phyloP scores from a whole-genome alignment of 2,888 invertebrate genomes.

The Rhodophaea formosa region DNA sequence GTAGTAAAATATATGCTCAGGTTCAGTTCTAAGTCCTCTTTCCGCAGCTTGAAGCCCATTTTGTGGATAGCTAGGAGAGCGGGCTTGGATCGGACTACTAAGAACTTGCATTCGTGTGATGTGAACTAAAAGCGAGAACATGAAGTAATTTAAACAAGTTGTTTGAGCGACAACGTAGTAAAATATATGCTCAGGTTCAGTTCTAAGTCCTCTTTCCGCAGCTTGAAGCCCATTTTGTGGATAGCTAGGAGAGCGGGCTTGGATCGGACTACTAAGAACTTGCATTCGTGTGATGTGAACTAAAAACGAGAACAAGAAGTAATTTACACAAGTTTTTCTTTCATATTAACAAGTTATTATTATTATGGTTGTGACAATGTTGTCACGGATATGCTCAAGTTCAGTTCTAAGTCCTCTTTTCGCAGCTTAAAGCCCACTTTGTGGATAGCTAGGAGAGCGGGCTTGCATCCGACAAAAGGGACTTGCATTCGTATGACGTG shows the following conservation, averaged over 20 bases:
- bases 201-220: slow-evolving; percentile 44
- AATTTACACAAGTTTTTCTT: slow-evolving; percentile 47
- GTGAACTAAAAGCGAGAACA: slow-evolving; percentile 46
- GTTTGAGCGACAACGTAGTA: slow-evolving; percentile 32
- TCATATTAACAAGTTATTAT: no score
- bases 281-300: slow-evolving; percentile 56
- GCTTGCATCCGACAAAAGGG: slow-evolving; percentile 50
- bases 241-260: slow-evolving; percentile 45
- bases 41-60: slow-evolving; percentile 45
- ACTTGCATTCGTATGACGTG: slow-evolving; percentile 52
- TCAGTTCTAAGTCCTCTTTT: slow-evolving; percentile 43
- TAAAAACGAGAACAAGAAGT: slow-evolving; percentile 31
- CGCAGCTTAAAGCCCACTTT: slow-evolving; percentile 48
- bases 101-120: slow-evolving; percentile 55
- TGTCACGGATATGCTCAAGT: slow-evolving; percentile 38
- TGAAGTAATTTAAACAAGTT: slow-evolving; percentile 39
- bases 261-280: slow-evolving; percentile 53
- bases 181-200: slow-evolving; percentile 42
- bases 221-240: slow-evolving; percentile 52
- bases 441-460: slow-evolving; percentile 52
- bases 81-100: slow-evolving; percentile 45
- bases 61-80: slow-evolving; percentile 55
- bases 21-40: slow-evolving; percentile 41
- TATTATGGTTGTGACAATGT: slow-evolving; percentile 31
- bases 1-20: slow-evolving; percentile 39